Percentiles rank a stretch among this genome's conserved stretches.
phyloP scores from a whole-genome alignment of 1,140 invertebrate species.

The Sweltsa coloradensis region DNA sequence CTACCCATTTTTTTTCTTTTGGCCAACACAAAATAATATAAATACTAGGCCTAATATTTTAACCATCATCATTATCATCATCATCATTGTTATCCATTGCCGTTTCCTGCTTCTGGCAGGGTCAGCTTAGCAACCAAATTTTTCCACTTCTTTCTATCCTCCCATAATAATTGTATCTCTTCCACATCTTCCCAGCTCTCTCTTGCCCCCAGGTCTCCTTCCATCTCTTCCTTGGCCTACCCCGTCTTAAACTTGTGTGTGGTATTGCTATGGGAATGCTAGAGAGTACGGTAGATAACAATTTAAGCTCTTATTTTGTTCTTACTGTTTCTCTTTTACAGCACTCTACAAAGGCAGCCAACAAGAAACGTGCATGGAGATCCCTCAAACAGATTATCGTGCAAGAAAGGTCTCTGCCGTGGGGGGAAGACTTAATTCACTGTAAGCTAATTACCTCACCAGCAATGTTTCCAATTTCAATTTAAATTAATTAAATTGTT shows the following conservation, averaged over 20 bases:
- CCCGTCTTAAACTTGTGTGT: neutral
- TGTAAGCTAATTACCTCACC: slow-evolving; percentile 41
- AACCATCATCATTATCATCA: too few species aligned
- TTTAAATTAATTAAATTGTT: neutral
- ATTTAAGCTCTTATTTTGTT: neutral
- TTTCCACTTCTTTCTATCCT: neutral
- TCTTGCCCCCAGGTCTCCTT: too few species aligned
- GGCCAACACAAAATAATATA: too few species aligned
- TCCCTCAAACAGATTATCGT: slow-evolving; percentile 67
- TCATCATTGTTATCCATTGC: too few species aligned
- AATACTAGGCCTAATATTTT: too few species aligned
- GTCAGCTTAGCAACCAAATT: too few species aligned
- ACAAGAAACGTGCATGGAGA: slow-evolving; percentile 61
- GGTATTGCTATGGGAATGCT: neutral
- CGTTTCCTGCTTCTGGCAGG: too few species aligned
- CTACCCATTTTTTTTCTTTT: too few species aligned
- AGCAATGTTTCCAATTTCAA: neutral
- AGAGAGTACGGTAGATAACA: neutral
- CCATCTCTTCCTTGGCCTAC: too few species aligned
- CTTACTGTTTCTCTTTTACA: slow-evolving; percentile 23
- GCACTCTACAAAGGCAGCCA: slow-evolving; percentile 33
- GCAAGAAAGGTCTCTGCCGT: slow-evolving; percentile 54
- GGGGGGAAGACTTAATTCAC: slow-evolving; percentile 50
- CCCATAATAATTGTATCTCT: neutral
- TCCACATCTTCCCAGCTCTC: too few species aligned